A percentile compares a stretch with the other conserved stretches of the same genome.
phyloP scores from a whole-genome alignment of 2,888 invertebrate genomes.

The Calliopum simillimum region DNA sequence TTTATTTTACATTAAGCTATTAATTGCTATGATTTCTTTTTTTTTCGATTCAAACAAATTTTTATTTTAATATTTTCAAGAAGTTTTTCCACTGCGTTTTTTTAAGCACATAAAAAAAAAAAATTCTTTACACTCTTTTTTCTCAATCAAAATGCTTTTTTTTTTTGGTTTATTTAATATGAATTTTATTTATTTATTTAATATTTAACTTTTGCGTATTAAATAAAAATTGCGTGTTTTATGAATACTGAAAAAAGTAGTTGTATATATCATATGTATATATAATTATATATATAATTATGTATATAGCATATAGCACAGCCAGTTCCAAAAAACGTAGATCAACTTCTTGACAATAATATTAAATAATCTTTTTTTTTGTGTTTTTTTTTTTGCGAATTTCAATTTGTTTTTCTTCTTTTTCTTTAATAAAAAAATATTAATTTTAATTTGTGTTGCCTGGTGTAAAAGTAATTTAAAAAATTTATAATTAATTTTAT shows the following conservation, averaged over 20 bases:
- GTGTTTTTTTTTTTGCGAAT: conserved; percentile 36
- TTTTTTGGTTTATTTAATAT: conserved; percentile 40
- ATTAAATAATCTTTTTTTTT: conserved; percentile 33
- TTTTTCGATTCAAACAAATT: conserved; percentile 37
- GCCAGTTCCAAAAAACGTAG: conserved; percentile 93
- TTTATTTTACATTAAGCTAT: conserved; percentile 26
- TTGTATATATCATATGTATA: conserved; percentile 35
- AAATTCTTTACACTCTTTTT: conserved; percentile 49
- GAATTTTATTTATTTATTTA: conserved; percentile 40
- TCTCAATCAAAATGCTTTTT: conserved; percentile 42
- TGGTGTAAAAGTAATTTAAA: conserved; percentile 31
- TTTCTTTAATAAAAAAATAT: conserved; percentile 43
- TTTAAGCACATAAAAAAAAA: conserved; percentile 39
- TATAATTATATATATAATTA: conserved; percentile 35
- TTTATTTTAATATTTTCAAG: conserved; percentile 61
- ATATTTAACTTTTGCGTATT: conserved; percentile 29
- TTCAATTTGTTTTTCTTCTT: conserved; percentile 45
- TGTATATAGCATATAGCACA: conserved; percentile 69
- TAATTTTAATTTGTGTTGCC: conserved; percentile 44
- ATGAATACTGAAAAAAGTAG: conserved; percentile 8
- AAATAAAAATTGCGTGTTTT: conserved; percentile 2
- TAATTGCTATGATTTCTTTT: conserved; percentile 25
- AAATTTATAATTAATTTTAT: conserved; percentile 38
- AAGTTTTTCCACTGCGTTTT: conserved; percentile 64
- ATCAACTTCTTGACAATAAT: conserved; percentile 88